These are phyloP conservation scores for Rhorus exstirpatorius DNA, from an alignment of 2,888 invertebrate genomes.

Conservation along the genomic window DNA sequence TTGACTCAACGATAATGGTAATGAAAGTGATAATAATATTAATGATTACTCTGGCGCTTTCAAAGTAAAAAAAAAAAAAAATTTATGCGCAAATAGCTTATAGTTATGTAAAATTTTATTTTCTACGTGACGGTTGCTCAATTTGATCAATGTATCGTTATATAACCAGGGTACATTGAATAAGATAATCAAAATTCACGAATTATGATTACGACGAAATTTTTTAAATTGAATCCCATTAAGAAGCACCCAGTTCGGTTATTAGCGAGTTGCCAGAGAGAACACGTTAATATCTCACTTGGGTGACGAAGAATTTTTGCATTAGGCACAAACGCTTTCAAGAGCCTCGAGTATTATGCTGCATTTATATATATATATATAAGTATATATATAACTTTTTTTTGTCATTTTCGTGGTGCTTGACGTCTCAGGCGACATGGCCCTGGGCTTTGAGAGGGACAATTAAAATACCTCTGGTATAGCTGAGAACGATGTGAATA, in stretches of 20 bases:
- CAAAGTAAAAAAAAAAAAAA: too few relatives aligned
- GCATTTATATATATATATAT: constrained; percentile 48
- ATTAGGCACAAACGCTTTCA: constrained; percentile 72
- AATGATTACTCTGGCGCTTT: too few relatives aligned
- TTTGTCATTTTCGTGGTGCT: constrained; percentile 65
- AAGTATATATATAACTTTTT: constrained; percentile 52
- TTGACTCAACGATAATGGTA: background rate
- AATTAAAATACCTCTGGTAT: constrained; percentile 83
- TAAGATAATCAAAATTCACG: background rate
- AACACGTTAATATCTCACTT: constrained; percentile 78
- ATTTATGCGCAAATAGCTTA: too few relatives aligned
- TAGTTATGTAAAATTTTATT: too few relatives aligned
- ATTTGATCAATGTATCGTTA: too few relatives aligned
- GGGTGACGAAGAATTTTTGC: constrained; percentile 79
- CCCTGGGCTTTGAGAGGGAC: constrained; percentile 80
- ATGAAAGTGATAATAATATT: too few relatives aligned
- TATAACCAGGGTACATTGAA: background rate
- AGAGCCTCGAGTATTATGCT: constrained; percentile 65
- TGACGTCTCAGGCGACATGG: constrained; percentile 57
- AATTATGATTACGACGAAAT: constrained; percentile 40
- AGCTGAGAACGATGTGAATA: constrained; percentile 67
- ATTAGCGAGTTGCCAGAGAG: constrained; percentile 77
- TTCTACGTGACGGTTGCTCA: background rate
- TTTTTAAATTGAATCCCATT: constrained; percentile 72
- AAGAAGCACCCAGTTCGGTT: constrained; percentile 71